Conservation (phyloP, 2,797 vertebrate species). For the Bufotes viridis region DNA sequence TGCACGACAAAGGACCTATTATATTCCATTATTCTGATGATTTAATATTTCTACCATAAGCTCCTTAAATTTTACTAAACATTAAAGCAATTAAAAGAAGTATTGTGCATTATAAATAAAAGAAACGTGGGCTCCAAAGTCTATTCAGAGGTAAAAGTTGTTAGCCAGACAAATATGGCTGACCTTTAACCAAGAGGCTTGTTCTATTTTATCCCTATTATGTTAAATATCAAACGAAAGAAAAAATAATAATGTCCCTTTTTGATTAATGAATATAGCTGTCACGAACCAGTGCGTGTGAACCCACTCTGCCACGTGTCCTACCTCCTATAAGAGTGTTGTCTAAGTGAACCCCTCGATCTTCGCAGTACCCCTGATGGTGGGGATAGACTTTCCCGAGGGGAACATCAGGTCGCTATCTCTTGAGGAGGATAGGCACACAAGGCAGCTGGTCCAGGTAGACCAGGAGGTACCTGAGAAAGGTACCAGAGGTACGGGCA, state of each 20-base stretch:
- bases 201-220: slow-evolving; percentile 34
- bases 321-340: too few species aligned
- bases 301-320: too few species aligned
- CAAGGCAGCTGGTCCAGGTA: too few species aligned
- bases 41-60: not conserved
- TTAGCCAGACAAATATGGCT: slow-evolving; percentile 4
- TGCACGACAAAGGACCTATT: not conserved
- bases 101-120: not conserved
- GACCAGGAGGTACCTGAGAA: too few species aligned
- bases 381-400: too few species aligned
- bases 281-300: too few species aligned
- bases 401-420: too few species aligned
- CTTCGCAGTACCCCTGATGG: too few species aligned
- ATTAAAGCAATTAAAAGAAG: not conserved
- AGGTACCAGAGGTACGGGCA: too few species aligned
- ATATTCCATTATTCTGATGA: not conserved
- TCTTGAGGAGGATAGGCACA: too few species aligned
- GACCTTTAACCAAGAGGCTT: not conserved
- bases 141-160: slow-evolving; percentile 2
- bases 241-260: not conserved
- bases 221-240: slow-evolving; percentile 15
- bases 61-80: not conserved
- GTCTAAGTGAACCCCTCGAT: too few species aligned
- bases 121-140: not conserved
- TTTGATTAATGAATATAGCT: slow-evolving; percentile 33